A percentile compares a stretch with the other conserved stretches of the same genome.
Conservation (phyloP, 2,797 vertebrate species). For the Sebastolobus alascanus region DNA sequence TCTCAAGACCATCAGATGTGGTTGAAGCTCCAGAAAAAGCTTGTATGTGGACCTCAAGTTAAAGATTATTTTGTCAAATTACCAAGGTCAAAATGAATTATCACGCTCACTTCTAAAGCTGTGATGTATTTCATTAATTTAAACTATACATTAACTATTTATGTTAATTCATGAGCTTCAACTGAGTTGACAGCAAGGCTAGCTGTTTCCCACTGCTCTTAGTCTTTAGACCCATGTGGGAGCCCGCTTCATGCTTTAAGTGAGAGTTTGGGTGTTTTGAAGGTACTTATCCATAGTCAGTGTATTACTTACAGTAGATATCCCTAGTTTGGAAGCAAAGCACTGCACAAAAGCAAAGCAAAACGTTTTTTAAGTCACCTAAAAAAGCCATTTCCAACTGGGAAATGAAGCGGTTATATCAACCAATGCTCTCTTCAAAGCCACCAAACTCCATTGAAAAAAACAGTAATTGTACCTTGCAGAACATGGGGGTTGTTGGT, state of each 20-base stretch:
- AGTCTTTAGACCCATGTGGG: background rate
- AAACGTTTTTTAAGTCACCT: background rate
- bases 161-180: background rate
- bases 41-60: background rate
- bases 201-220: background rate
- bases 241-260: background rate
- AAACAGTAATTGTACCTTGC: too few relatives aligned
- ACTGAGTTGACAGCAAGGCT: background rate
- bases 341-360: background rate
- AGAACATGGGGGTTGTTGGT: too few relatives aligned
- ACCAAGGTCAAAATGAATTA: background rate
- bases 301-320: background rate
- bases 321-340: background rate
- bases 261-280: background rate
- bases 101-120: background rate
- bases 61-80: background rate
- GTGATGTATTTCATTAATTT: background rate
- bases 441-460: too few relatives aligned
- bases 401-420: too few relatives aligned
- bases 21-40: too few relatives aligned
- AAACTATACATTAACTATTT: background rate
- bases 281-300: too few relatives aligned
- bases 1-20: too few relatives aligned
- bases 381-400: background rate
- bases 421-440: too few relatives aligned